Evolutionary conservation across 2,113 vertebrate genomes (phyloP).

Genomic region (Bombycilla garrulus): DNA sequence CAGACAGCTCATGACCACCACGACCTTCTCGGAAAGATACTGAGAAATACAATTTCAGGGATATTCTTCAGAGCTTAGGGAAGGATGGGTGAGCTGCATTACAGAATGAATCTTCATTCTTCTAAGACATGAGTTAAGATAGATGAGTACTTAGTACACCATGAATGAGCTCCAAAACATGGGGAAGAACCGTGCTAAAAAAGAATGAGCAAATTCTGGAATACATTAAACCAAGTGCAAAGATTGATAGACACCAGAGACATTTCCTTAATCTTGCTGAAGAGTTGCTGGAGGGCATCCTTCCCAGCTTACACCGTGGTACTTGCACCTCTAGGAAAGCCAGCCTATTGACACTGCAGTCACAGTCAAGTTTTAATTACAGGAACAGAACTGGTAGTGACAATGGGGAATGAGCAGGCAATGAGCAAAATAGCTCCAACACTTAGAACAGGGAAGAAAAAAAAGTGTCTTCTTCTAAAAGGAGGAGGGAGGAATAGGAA

Average conservation of each 20-base stretch:
- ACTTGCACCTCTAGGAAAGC: constrained; percentile 20
- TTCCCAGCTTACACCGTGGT: background rate
- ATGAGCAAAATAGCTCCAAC: background rate
- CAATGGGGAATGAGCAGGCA: background rate
- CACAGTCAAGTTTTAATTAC: constrained; percentile 27
- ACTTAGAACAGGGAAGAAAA: constrained; percentile 32
- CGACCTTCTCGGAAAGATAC: background rate
- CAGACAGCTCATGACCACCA: background rate
- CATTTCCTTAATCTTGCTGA: constrained; percentile 50
- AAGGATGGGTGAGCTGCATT: constrained; percentile 11
- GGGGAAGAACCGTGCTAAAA: constrained; percentile 13
- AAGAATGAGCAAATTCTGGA: constrained; percentile 39
- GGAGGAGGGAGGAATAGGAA: background rate
- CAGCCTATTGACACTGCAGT: background rate
- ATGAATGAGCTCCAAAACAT: constrained; percentile 42
- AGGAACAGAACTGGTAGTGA: background rate
- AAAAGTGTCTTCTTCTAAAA: background rate
- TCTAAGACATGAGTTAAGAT: background rate
- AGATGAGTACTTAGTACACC: constrained; percentile 34
- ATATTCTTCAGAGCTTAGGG: background rate
- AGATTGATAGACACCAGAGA: constrained; percentile 61
- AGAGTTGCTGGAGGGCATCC: constrained; percentile 49
- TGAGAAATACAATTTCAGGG: background rate
- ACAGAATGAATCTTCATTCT: constrained; percentile 27
- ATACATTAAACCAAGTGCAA: constrained; percentile 11